phyloP scores from a whole-genome alignment of 2,113 vertebrate species.

The Caracal caracal region DNA sequence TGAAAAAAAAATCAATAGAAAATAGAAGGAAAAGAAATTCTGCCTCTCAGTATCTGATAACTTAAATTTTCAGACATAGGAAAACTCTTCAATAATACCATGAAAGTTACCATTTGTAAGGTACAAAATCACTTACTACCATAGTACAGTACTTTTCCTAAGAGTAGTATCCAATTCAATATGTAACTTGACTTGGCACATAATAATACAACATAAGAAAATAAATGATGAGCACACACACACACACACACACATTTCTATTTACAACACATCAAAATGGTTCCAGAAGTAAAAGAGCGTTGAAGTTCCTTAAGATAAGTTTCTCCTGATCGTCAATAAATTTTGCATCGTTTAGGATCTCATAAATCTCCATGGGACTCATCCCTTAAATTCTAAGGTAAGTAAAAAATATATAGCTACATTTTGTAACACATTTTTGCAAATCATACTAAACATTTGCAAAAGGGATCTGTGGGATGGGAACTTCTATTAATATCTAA shows the following conservation, averaged over 20 bases:
- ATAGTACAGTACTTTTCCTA: not conserved
- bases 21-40: not conserved
- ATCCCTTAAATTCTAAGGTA: slow-evolving; percentile 54
- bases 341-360: slow-evolving; percentile 10
- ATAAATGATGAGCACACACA: not conserved
- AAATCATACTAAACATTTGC: slow-evolving; percentile 48
- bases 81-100: not conserved
- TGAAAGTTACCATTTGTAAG: not conserved
- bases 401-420: slow-evolving; percentile 62
- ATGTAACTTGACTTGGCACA: not conserved
- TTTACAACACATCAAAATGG: not conserved
- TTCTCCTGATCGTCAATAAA: not conserved
- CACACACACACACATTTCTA: not conserved
- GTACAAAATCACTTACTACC: not conserved
- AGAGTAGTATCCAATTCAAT: not conserved
- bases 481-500: slow-evolving; percentile 79
- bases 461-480: slow-evolving; percentile 56
- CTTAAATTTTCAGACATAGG: not conserved
- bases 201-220: not conserved
- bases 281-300: not conserved
- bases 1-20: not conserved
- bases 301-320: not conserved
- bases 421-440: slow-evolving; percentile 54
- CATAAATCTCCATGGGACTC: slow-evolving; percentile 46
- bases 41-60: not conserved